phyloP scores from a whole-genome alignment of 2,888 invertebrate species.

The Agrotis segetum region DNA sequence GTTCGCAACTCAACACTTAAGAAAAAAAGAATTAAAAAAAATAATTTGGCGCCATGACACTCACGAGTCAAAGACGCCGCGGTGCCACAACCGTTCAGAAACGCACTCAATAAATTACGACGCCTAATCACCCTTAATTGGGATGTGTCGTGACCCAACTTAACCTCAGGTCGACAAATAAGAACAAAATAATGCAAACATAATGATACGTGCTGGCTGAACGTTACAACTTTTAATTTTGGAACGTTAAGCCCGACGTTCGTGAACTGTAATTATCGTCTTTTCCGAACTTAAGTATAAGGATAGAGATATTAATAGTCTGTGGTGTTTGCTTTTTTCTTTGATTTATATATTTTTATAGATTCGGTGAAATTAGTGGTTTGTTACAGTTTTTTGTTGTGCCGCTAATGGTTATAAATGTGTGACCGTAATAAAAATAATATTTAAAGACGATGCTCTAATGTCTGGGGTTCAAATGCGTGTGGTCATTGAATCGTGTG shows the following conservation, averaged over 20 bases:
- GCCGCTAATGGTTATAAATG: constrained; percentile 86
- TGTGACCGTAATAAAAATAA: constrained; percentile 75
- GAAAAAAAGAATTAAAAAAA: constrained; percentile 70
- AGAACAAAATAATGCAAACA: constrained; percentile 89
- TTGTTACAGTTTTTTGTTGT: constrained; percentile 81
- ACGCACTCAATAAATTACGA: constrained; percentile 89
- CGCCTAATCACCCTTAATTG: constrained; percentile 90
- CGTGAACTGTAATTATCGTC: constrained; percentile 87
- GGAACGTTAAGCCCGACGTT: constrained; percentile 82
- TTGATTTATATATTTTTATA: constrained; percentile 88
- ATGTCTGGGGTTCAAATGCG: constrained; percentile 51
- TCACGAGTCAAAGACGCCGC: constrained; percentile 80
- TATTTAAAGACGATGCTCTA: constrained; percentile 48
- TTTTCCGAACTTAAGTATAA: constrained; percentile 87
- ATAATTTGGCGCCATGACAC: constrained; percentile 82
- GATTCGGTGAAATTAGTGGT: constrained; percentile 86
- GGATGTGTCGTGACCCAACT: constrained; percentile 89
- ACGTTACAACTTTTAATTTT: constrained; percentile 86
- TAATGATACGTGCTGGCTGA: constrained; percentile 87
- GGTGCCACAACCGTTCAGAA: constrained; percentile 75
- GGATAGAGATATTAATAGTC: constrained; percentile 90
- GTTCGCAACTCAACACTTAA: constrained; percentile 84
- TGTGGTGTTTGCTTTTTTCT: constrained; percentile 85
- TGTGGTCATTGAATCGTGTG: constrained; percentile 50
- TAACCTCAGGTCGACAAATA: constrained; percentile 87